phyloP scores from a whole-genome alignment of 2,888 invertebrate genomes.

The Boloria selene region DNA sequence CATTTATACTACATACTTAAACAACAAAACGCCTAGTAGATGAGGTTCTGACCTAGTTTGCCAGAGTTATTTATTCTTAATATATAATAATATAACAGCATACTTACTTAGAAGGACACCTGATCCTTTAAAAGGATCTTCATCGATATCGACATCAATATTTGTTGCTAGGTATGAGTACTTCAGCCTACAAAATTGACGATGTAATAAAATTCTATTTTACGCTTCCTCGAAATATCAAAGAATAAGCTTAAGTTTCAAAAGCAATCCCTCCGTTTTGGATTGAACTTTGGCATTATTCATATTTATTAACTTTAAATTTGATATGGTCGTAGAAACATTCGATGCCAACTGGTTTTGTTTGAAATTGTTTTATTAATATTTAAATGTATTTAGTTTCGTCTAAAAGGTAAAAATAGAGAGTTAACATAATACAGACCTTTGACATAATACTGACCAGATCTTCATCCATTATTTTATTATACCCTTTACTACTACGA shows the following conservation, averaged over 20 bases:
- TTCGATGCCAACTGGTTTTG: neutral
- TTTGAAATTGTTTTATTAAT: too few relatives aligned
- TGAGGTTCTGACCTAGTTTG: conserved; percentile 26
- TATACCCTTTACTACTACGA: too few relatives aligned
- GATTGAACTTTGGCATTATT: neutral
- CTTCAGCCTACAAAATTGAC: too few relatives aligned
- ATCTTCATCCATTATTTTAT: too few relatives aligned
- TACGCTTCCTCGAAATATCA: neutral
- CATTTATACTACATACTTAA: conserved; percentile 44
- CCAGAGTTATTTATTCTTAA: conserved; percentile 7
- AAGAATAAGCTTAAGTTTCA: conserved; percentile 3
- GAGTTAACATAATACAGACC: too few relatives aligned
- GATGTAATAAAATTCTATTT: neutral
- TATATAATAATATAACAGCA: conserved; percentile 31
- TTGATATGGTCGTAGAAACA: neutral
- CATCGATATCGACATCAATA: conserved; percentile 19
- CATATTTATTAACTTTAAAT: conserved; percentile 2
- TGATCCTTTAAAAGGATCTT: conserved; percentile 29
- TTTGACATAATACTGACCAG: too few relatives aligned
- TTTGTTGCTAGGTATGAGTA: neutral
- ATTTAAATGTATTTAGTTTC: too few relatives aligned
- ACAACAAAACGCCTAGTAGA: conserved; percentile 47
- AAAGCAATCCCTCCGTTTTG: neutral
- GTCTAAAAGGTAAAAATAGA: too few relatives aligned
- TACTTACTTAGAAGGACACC: conserved; percentile 39